Conservation (phyloP, 2,888 invertebrate species). For the Sminthurinus aureus region DNA sequence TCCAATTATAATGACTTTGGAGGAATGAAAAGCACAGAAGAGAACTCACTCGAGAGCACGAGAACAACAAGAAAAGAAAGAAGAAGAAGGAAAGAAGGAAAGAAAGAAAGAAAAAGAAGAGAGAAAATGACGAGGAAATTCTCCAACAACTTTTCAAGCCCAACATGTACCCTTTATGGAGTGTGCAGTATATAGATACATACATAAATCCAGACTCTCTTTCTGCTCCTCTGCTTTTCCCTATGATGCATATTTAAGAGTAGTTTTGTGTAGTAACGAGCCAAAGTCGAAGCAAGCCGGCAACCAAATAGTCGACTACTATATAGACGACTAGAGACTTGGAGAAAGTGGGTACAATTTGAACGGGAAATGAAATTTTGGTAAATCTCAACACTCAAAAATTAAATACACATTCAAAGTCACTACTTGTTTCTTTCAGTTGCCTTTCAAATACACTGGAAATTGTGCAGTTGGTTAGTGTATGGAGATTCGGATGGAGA, state of each 20-base stretch:
- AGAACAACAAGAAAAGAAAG: no score
- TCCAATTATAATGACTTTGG: slow-evolving; percentile 23
- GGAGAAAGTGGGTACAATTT: neutral
- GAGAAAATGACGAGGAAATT: neutral
- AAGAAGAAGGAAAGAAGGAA: neutral
- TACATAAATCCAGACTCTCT: no score
- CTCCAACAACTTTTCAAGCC: neutral
- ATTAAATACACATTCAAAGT: neutral
- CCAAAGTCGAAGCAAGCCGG: neutral
- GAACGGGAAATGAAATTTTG: neutral
- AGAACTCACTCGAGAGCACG: no score
- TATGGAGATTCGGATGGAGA: neutral
- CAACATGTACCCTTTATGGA: no score
- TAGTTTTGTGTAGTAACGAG: neutral
- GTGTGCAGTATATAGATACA: no score
- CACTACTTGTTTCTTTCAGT: neutral
- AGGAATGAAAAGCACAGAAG: no score
- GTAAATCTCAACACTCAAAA: neutral
- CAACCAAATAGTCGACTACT: neutral
- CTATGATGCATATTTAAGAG: no score
- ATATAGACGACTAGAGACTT: no score
- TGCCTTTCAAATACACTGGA: neutral
- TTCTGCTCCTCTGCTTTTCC: no score
- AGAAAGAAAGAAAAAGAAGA: neutral
- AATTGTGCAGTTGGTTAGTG: neutral